Base-by-base conservation (phyloP, 2,113 vertebrate genomes). In the Acrocephalus arundinaceus region DNA sequence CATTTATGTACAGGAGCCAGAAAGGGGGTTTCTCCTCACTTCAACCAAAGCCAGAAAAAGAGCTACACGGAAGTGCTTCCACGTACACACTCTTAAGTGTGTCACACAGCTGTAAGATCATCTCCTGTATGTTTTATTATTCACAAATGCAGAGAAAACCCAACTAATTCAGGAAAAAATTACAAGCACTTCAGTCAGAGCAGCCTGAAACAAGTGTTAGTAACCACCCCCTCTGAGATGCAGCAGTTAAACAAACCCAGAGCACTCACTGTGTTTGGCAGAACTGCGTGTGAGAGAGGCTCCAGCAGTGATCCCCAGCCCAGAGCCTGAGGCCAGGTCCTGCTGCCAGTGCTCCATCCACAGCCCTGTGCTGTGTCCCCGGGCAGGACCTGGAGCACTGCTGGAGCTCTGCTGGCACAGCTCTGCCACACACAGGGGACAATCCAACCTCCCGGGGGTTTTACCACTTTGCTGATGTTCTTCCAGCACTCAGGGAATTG, bases 21-120 rank as follows among this genome's bases (percentile, higher is more conserved):
- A 78, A 76, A 75, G 17, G 39, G 30, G 13, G 65, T 28, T 85
- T 85, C 63, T 92, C 75, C 62, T 84, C 78, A 55, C 58, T 93
- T 85, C 65, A 93, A 33, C 73, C 57, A 68, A 72, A 93, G 76
- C 12, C 88, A 93, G 52, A 57, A 45, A 41, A 62, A 88, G 35
- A 75, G 17, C 52, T 27, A 49, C n/a, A 11, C 35, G 63, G 23
- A 80, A 81, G 25, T 11, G 33, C n/a, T 67, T 73, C 41, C 59
- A 49, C 17, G 21, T 3, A 35, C 1, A 45, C 13, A 9, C 41
- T 54, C 20, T 23, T 23, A 37, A 87, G 70, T 21, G 35, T 54
- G 78, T 39, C 78, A 92, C 67, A 33, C 15, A 80, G 45, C 31
- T 55, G 0, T 7, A 63, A 87, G 46, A 57, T 23, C 52, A 58